Conservation (phyloP, 2,113 vertebrate genomes). For the Canis aureus region DNA sequence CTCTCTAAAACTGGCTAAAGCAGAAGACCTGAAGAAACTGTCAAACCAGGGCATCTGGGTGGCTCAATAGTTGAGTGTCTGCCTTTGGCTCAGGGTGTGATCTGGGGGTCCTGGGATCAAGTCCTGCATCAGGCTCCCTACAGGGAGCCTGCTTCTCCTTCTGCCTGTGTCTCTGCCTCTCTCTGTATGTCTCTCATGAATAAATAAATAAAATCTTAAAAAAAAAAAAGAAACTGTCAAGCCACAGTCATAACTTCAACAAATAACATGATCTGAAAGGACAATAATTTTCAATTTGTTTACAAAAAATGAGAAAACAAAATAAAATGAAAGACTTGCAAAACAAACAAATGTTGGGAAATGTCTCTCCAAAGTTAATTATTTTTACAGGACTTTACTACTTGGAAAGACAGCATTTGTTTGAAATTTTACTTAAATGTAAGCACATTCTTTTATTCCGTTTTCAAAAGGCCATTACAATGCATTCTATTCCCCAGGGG, state of each 20-base stretch:
- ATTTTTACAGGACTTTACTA: background rate
- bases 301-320: background rate
- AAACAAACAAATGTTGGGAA: background rate
- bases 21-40: background rate
- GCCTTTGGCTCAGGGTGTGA: too few species aligned
- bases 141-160: too few species aligned
- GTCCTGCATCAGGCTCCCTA: too few species aligned
- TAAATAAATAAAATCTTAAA: background rate
- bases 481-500: background rate
- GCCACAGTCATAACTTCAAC: background rate
- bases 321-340: background rate
- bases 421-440: background rate
- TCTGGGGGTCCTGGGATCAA: too few species aligned
- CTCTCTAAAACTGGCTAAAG: background rate
- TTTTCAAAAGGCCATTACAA: background rate
- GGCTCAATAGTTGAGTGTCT: too few species aligned
- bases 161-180: too few species aligned
- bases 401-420: background rate
- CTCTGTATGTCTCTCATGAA: too few species aligned
- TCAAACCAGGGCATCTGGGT: background rate
- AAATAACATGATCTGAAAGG: background rate
- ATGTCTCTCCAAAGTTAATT: background rate
- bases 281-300: background rate
- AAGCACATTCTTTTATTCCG: background rate
- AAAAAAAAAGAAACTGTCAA: conserved; percentile 6